Evolutionary conservation across 2,797 vertebrate genomes (phyloP).

Genomic region (Sebastes dallii): DNA sequence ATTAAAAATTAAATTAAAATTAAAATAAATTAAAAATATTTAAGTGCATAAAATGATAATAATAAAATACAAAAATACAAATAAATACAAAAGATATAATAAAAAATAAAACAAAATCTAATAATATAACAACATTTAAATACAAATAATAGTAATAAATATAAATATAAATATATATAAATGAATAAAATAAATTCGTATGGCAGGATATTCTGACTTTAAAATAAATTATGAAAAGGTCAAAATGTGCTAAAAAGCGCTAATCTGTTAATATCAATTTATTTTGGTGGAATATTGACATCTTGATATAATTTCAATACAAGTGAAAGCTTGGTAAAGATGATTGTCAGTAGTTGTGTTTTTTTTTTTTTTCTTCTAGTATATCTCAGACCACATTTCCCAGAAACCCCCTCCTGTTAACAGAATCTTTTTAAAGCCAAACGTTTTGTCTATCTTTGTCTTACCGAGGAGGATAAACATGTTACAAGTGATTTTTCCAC

Average conservation of each 20-base stretch:
- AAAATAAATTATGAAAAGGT: background rate
- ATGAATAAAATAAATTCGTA: too few species aligned
- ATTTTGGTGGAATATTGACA: background rate
- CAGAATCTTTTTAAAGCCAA: background rate
- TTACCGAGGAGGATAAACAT: slow-evolving; percentile 6
- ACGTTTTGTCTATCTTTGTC: background rate
- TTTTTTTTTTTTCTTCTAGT: background rate
- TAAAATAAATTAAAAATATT: background rate
- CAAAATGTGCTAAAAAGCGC: background rate
- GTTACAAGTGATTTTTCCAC: slow-evolving; percentile 28
- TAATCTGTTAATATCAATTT: background rate
- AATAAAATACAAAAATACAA: too few species aligned
- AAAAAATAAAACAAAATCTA: background rate
- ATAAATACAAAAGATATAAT: background rate
- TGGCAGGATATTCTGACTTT: background rate
- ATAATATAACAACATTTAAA: background rate
- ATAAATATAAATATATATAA: too few species aligned
- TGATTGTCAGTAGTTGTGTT: background rate
- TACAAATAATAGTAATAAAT: too few species aligned
- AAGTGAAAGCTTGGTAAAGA: background rate
- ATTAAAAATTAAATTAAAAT: background rate
- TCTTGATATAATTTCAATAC: background rate
- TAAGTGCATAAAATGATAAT: too few species aligned
- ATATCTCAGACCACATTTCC: slow-evolving; percentile 1
- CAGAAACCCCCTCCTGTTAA: background rate